phyloP scores from a whole-genome alignment of 2,113 vertebrate species.

The Vidua macroura region DNA sequence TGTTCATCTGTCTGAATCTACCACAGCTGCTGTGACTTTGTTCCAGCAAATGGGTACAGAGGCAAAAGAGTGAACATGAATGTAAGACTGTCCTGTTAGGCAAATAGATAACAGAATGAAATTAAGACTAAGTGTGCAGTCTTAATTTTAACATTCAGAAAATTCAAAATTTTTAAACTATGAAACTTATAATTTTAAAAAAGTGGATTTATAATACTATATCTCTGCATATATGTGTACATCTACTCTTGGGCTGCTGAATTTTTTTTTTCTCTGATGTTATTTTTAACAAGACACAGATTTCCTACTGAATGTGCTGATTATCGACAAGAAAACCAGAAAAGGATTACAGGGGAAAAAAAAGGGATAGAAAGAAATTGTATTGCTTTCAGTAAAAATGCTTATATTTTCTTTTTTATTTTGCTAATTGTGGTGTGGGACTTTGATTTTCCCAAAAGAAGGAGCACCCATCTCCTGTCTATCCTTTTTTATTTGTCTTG shows the following conservation, averaged over 20 bases:
- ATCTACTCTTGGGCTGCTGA: neutral
- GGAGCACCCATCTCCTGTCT: neutral
- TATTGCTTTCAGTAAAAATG: neutral
- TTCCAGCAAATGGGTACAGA: neutral
- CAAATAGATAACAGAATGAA: neutral
- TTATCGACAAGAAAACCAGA: neutral
- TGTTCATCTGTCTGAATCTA: neutral
- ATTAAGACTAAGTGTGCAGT: neutral
- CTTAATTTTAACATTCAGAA: neutral
- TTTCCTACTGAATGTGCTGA: neutral
- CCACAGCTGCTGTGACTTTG: neutral
- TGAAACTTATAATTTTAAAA: neutral
- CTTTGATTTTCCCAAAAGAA: neutral
- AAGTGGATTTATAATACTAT: neutral
- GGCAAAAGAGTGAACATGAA: neutral
- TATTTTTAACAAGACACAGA: slow-evolving; percentile 35
- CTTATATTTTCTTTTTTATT: neutral
- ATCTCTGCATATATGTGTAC: neutral
- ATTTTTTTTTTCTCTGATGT: neutral
- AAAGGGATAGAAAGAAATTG: neutral
- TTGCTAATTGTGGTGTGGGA: neutral
- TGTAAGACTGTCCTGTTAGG: neutral
- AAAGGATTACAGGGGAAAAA: neutral
- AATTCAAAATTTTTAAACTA: neutral
- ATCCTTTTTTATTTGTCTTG: neutral